phyloP scores from a whole-genome alignment of 92 coral and sea anemone genomes.

The Palythoa heliodiscus region DNA sequence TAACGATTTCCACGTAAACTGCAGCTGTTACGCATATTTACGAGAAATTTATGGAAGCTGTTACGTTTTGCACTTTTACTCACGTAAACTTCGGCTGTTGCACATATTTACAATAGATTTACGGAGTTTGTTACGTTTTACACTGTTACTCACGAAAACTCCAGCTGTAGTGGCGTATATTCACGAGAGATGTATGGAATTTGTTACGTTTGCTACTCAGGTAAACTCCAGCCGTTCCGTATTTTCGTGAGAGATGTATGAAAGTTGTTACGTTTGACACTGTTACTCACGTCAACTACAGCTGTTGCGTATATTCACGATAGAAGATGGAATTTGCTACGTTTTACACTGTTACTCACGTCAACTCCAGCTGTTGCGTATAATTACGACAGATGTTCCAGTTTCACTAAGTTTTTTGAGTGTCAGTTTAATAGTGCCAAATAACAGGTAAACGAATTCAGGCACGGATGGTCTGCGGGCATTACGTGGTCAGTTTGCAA shows the following conservation, averaged over 20 bases:
- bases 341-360: too few species aligned
- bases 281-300: too few species aligned
- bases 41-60: slow-evolving; percentile 97
- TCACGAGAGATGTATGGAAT: slow-evolving; percentile 97
- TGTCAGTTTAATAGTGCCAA: too few species aligned
- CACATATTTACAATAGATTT: slow-evolving; percentile 94
- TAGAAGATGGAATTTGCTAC: too few species aligned
- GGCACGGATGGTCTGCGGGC: too few species aligned
- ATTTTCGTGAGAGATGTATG: slow-evolving; percentile 94
- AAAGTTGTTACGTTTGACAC: slow-evolving; percentile 96
- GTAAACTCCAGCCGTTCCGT: slow-evolving; percentile 98
- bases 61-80: too few species aligned
- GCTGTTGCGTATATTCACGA: too few species aligned
- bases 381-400: too few species aligned
- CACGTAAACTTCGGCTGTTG: slow-evolving; percentile 98
- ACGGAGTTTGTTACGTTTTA: slow-evolving; percentile 97
- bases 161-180: slow-evolving; percentile 96
- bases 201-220: slow-evolving; percentile 97
- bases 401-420: too few species aligned
- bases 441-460: too few species aligned
- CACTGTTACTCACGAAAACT: slow-evolving; percentile 99
- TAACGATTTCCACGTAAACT: slow-evolving; percentile 99
- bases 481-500: too few species aligned
- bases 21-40: slow-evolving; percentile 96
- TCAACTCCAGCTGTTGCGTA: too few species aligned